Base-by-base conservation (phyloP, 2,113 vertebrate species). In the Rhagologus leucostigma region DNA sequence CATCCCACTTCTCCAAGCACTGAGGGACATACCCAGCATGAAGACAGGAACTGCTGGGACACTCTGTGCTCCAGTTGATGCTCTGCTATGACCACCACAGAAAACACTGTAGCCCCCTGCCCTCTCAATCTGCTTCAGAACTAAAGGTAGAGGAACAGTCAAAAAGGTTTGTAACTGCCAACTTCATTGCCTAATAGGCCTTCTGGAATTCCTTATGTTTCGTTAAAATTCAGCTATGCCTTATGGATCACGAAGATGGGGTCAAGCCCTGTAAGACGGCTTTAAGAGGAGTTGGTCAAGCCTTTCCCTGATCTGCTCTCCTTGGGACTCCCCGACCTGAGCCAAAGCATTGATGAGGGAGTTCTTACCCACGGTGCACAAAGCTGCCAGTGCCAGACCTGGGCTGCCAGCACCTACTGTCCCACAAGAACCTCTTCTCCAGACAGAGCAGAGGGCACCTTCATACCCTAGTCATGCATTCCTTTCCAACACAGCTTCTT, bases 391-490 rank as follows among this genome's bases (percentile, higher is more conserved):
- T 0, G 0, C 29, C 2, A 0, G 13, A 57, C 20, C 29, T 18
- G 46, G 29, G 26, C 63, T 63, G 59, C 55, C 55, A 73, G 73
- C 68, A 80, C 42, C 35, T 53, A 37, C 41, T 0, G 0, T 57
- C 71, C 80, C 50, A 57, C 2, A 22, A 9, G 71, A 78, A 71
- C 30, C 27, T 56, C 37, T 80, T 65, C 75, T 80, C 21, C 49
- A 29, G 55, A 35, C 26, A 73, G 13, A 87, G 18, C 26, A 74
- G 39, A 44, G 29, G 16, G 19, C 69, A 75, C 19, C 41, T 56
- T 30, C 2, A 0, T 24, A 39, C 9, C 12, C 23, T 49, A 62
- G 49, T 13, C 35, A 52, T 1, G 5, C 2, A 2, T 24, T 35
- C 46, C 11, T 50, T 70, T 52, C 60, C 47, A 77, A 14, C 32